Percentiles rank a stretch among this genome's conserved stretches.
These are phyloP conservation scores for Ophioderma brevispina DNA, from an alignment of 35 echinoderm and acorn worm species.

Conservation along the genomic window DNA sequence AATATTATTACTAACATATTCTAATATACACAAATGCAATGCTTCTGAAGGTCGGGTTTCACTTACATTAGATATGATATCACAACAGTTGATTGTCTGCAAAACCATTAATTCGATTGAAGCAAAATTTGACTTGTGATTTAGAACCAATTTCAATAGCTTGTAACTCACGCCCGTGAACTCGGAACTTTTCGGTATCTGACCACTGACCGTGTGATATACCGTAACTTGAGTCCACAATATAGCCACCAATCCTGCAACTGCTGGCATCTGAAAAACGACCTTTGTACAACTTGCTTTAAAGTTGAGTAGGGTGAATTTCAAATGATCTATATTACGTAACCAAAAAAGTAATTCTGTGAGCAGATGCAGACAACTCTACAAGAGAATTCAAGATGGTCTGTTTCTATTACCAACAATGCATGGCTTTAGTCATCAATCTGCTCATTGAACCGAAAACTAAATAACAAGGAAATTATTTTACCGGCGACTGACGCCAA, in stretches of 20 bases:
- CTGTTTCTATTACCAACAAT: background rate
- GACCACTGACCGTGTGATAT: conserved; percentile 5
- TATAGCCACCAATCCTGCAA: conserved; percentile 24
- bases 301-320: background rate
- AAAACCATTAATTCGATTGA: background rate
- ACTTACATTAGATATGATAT: conserved; percentile 23
- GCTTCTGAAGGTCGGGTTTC: conserved; percentile 15
- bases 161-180: conserved; percentile 37
- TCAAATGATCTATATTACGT: background rate
- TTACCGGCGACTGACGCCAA: background rate
- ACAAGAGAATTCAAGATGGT: background rate
- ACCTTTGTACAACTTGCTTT: conserved; percentile 3
- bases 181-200: background rate
- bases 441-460: too few relatives aligned
- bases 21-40: too few relatives aligned
- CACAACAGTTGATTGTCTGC: conserved; percentile 23
- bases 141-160: conserved; percentile 4
- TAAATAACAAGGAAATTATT: conserved; percentile 25
- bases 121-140: background rate
- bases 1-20: conserved; percentile 16
- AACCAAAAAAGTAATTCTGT: background rate
- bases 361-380: background rate
- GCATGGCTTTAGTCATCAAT: too few relatives aligned
- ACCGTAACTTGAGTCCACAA: background rate
- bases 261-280: conserved; percentile 45